phyloP scores from a whole-genome alignment of 2,797 vertebrate species.

The Perodicticus potto region DNA sequence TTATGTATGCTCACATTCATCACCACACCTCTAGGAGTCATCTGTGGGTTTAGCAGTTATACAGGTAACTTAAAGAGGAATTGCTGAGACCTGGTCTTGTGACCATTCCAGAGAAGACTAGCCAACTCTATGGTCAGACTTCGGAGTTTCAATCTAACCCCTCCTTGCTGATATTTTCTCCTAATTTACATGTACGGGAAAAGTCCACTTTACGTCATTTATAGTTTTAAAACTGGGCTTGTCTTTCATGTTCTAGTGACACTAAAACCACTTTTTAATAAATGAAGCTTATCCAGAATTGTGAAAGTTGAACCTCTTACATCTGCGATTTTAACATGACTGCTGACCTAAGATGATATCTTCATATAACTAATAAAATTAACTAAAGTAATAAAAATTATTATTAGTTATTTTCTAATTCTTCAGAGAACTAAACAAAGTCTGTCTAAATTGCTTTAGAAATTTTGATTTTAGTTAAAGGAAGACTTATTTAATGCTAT shows the following conservation, averaged over 20 bases:
- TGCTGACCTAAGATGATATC: background rate
- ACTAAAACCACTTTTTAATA: conserved; percentile 20
- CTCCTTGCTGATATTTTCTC: background rate
- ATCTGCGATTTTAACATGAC: background rate
- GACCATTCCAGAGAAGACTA: background rate
- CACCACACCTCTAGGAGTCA: background rate
- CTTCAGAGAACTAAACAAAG: conserved; percentile 9
- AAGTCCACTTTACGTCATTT: background rate
- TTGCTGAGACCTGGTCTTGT: background rate
- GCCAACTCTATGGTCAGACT: background rate
- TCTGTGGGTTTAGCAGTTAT: background rate
- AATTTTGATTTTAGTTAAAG: conserved; percentile 32
- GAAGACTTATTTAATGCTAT: background rate
- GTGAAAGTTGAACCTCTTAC: background rate
- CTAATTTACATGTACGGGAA: background rate
- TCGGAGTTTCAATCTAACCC: background rate
- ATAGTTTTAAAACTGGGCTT: background rate
- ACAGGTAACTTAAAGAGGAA: conserved; percentile 10
- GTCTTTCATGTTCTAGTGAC: conserved; percentile 42
- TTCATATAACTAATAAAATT: background rate
- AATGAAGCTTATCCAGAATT: conserved; percentile 2
- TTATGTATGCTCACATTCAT: background rate
- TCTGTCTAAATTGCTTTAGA: background rate
- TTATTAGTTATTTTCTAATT: background rate
- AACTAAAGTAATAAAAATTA: background rate